Base-by-base conservation (phyloP, 2,888 invertebrate species). In the Leptopterna dolabrata region DNA sequence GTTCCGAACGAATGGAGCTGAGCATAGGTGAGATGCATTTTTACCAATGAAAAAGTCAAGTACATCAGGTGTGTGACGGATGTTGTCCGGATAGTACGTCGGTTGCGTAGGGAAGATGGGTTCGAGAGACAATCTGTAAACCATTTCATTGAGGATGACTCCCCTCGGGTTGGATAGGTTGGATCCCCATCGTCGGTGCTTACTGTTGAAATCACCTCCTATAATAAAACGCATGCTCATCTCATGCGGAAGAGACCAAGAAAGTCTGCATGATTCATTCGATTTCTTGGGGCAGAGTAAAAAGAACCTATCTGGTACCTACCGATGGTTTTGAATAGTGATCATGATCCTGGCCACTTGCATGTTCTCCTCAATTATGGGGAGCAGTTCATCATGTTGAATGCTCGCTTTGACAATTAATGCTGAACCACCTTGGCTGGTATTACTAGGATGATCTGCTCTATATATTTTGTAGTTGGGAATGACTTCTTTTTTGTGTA, bases 281-380 rank as follows among this genome's bases (percentile, higher is more conserved):
- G 81, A 47, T 81, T 29, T 51, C 30, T 81, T 13, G 81, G 43
- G 30, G 81, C 81, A 47, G 81, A 81, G 51, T 43, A 81, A 24
- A 81, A 81, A 24, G 81, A 43, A 13, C 81, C 81, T 24, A 81
- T 81, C 81, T 24, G 47, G 24, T 81, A 81, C n/a, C n/a, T n/a
- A n/a, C 47, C 43, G 45, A 14, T 47, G 47, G n/a, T 81, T 1
- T 9, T 47, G 51, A 14, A 81, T 43, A n/a, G 47, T 43, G 9
- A 81, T 81, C 47, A 47, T 47, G 19, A 47, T 47, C 19, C 51
- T 81, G n/a, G 45, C 9, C 4, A 45, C 16, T 14, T 81, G 81
- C 81, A 81, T 81, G n/a, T 81, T 43, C 30, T 81, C 81, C 24
- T 81, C 51, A 47, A 43, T 29, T 19, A 47, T 81, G 24, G 81